Base-by-base conservation (phyloP, 2,888 invertebrate genomes). In the Hecatera dysodea region DNA sequence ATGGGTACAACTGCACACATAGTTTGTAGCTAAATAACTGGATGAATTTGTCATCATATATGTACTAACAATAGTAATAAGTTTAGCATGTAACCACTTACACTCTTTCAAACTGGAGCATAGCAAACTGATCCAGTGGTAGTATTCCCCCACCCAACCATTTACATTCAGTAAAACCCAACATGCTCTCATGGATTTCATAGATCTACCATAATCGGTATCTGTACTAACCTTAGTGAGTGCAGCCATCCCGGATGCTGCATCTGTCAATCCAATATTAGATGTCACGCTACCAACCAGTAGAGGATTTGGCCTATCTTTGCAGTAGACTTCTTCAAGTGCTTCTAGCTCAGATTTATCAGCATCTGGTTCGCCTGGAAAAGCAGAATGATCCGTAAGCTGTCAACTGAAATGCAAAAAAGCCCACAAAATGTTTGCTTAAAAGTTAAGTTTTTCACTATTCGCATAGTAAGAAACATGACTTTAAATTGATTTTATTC, bases 291-390 rank as follows among this genome's bases (percentile, higher is more conserved):
- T 92, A 9, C 94, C 94, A 67, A 97, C 96, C 19, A 96, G 89
- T 5, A 97, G 92, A 1, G 97, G 96, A 15, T 96, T 94, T 0
- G 96, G 94, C 46, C 96, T 91, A 59, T 50, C n/a, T 27, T 90
- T 86, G 83, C 96, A 96, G 86, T 96, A 96, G 2, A 96, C 93
- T 72, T 96, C 93, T 50, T 96, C 94, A 70, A 97, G 94, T 7
- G 96, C 95, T 86, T 97, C 96, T 24, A 97, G 90, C 88, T 97
- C 97, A 75, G 96, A 95, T 57, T 97, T 97, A 87, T 97, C 97
- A 27, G 97, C 96, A 7, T 95, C 91, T 42, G 90, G 96, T 11
- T 97, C 96, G 60, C 85, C 90, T 89, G 72, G 78, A 17, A 44
- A 24, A 59, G 2, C 12, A 55, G 12, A 55, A n/a, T 4, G n/a